Percentiles rank a stretch among this genome's conserved stretches.
These are phyloP conservation scores for Rhimphoctona megacephalus DNA, from an alignment of 2,888 invertebrate species.

Conservation along the genomic window DNA sequence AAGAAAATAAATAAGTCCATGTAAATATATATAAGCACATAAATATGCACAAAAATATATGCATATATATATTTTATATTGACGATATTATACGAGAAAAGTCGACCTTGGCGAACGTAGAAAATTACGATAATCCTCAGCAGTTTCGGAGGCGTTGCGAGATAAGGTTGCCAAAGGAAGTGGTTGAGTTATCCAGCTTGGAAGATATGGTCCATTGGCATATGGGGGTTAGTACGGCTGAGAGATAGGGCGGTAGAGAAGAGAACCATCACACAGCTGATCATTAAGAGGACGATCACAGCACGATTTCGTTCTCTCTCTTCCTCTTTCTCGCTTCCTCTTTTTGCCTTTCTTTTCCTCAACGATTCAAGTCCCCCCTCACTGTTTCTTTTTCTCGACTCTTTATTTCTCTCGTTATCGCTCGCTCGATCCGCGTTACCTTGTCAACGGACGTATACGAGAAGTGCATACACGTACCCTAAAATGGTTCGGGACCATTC, in stretches of 20 bases:
- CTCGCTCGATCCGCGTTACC: conserved; percentile 67
- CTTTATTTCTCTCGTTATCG: conserved; percentile 56
- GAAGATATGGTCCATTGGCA: conserved; percentile 61
- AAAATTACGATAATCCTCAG: conserved; percentile 66
- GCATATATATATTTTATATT: not conserved
- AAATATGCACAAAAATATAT: not conserved
- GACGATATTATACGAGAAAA: conserved; percentile 19
- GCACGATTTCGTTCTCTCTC: conserved; percentile 44
- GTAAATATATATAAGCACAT: too few relatives aligned
- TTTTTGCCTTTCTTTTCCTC: conserved; percentile 31
- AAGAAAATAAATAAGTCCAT: too few relatives aligned
- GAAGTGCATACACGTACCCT: conserved; percentile 36
- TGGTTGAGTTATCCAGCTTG: conserved; percentile 61
- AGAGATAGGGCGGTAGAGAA: not conserved
- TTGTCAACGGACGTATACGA: conserved; percentile 53
- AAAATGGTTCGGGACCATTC: conserved; percentile 59
- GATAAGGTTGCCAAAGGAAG: conserved; percentile 64
- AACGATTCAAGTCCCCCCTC: not conserved
- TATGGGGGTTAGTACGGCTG: conserved; percentile 62
- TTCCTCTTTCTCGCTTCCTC: conserved; percentile 34
- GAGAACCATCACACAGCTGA: conserved; percentile 60
- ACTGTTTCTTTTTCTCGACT: conserved; percentile 21
- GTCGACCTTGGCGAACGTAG: conserved; percentile 61
- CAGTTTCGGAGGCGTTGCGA: conserved; percentile 65
- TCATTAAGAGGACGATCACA: conserved; percentile 63